phyloP scores from a whole-genome alignment of 2,888 invertebrate genomes.

The Lasioglossum pauxillum region DNA sequence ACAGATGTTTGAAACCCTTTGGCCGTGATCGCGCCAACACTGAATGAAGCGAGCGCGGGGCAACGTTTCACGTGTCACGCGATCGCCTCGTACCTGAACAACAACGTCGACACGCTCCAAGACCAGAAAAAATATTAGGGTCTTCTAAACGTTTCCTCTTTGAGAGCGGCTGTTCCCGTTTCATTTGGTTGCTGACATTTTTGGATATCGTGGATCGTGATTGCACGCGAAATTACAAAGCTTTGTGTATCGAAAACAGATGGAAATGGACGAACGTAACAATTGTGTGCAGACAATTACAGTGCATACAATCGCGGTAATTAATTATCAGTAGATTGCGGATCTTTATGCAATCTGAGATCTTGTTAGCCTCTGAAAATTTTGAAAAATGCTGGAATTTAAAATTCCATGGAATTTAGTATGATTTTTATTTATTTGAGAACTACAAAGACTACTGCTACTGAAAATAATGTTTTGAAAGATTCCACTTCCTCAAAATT shows the following conservation, averaged over 20 bases:
- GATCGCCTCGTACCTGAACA: slow-evolving; percentile 30
- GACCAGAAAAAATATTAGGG: not conserved
- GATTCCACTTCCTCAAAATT: too few relatives aligned
- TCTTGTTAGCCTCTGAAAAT: too few relatives aligned
- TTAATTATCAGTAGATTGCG: too few relatives aligned
- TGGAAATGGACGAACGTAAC: not conserved
- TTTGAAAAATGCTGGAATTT: too few relatives aligned
- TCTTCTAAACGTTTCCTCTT: slow-evolving; percentile 4
- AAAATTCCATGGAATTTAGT: too few relatives aligned
- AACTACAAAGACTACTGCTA: too few relatives aligned
- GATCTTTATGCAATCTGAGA: too few relatives aligned
- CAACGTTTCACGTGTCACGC: slow-evolving; percentile 31
- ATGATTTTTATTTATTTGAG: too few relatives aligned
- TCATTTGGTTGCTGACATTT: not conserved
- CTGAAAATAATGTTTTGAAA: too few relatives aligned
- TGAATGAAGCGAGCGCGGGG: slow-evolving; percentile 40
- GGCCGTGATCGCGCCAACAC: slow-evolving; percentile 32
- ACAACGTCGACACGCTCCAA: not conserved
- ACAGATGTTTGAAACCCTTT: slow-evolving; percentile 71
- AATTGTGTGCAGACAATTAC: too few relatives aligned
- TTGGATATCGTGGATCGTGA: not conserved
- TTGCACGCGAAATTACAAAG: not conserved
- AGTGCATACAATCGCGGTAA: too few relatives aligned
- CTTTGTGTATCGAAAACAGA: not conserved
- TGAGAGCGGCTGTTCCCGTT: not conserved